Base-by-base conservation (phyloP, 2,888 invertebrate species). In the Leptinotarsa haldemani region DNA sequence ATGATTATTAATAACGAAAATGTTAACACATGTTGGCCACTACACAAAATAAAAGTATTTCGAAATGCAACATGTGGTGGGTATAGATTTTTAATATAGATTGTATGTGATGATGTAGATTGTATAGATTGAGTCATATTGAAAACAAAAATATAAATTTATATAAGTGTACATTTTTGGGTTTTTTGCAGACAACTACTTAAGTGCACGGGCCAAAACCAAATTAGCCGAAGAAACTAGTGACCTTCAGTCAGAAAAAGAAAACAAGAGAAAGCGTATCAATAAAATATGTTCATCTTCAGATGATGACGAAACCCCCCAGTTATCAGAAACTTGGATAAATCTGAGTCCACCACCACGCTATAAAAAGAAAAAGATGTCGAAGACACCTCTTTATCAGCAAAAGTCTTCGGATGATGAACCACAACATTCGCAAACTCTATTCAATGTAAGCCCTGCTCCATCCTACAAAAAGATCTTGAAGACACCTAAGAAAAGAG, bases 1-100 rank as follows among this genome's bases (percentile, higher is more conserved):
- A 53, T 65, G 15, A 70, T 70, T 12, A 64, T 25, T 30, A 70
- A 70, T 15, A 52, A 25, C 30, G 66, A 66, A 30, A n/a, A 25
- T 4, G n/a, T 52, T 9, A 66, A 66, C 18, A 66, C 66, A 5
- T 52, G 52, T 40, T 66, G 53, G 52, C 66, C 66, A 52, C 13
- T 18, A 15, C 66, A 66, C 25, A 65, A 47, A 50, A 50, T 65
- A 50, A 50, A 65, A 25, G n/a, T 65, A 46, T 65, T 65, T 47
- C 48, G 66, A 4, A 66, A 66, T 22, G 66, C 25, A 13, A 66
- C 66, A 12, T 52, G 50, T 66, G 66, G 52, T 66, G 48, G n/a
- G 66, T 50, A 65, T 15, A 65, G n/a, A n/a, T 50, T 50, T 50
- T 50, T 50, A 50, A n/a, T 16, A 4, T 16, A 16, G 48, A 48